These are phyloP conservation scores for Omphaloscelis lunosa DNA, from an alignment of 2,888 invertebrate species.

Conservation along the genomic window DNA sequence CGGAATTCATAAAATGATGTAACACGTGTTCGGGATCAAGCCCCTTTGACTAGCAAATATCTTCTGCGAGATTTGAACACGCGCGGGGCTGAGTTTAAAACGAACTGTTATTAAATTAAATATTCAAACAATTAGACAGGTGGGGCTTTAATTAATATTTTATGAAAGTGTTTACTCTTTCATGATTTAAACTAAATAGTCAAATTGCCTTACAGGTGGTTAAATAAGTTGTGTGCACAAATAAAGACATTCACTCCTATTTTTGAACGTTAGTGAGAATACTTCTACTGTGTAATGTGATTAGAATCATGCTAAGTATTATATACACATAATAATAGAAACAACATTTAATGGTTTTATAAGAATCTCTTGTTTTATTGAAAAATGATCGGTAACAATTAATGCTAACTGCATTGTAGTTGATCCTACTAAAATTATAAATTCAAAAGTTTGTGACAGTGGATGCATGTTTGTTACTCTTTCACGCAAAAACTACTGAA, in stretches of 20 bases:
- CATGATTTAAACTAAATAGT: background rate
- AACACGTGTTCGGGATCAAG: constrained; percentile 29
- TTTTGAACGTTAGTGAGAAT: too few species aligned
- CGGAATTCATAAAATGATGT: constrained; percentile 21
- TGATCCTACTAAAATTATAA: background rate
- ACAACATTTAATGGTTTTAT: background rate
- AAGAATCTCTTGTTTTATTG: background rate
- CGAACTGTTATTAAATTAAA: background rate
- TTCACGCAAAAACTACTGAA: too few species aligned
- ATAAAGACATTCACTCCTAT: background rate
- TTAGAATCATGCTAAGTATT: background rate
- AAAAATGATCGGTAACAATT: background rate
- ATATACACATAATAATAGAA: background rate
- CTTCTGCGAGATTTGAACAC: constrained; percentile 12
- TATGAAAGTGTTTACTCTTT: background rate
- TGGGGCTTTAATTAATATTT: background rate
- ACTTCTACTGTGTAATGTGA: background rate
- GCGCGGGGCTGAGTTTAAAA: background rate
- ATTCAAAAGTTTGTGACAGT: too few species aligned
- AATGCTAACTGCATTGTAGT: background rate
- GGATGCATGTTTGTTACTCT: too few species aligned
- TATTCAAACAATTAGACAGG: background rate
- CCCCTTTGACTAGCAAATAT: constrained; percentile 16
- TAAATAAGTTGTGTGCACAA: background rate
- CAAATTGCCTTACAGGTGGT: background rate